Evolutionary conservation across 2,888 invertebrate genomes (phyloP).

Genomic region (Xestia rhomboidea): DNA sequence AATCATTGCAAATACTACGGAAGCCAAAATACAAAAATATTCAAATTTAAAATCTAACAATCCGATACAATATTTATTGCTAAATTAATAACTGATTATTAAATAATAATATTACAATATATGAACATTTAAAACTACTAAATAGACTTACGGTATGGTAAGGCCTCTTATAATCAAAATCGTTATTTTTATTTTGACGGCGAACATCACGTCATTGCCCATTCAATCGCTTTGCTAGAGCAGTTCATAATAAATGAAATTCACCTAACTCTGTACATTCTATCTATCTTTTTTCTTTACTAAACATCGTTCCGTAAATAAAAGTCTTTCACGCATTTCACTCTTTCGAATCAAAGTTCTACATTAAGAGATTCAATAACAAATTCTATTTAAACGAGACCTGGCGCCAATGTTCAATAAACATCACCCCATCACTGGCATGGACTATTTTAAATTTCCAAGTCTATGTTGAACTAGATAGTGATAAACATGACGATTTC

Average conservation of each 20-base stretch:
- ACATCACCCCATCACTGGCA: neutral
- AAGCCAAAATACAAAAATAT: constrained; percentile 77
- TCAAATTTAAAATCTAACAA: constrained; percentile 72
- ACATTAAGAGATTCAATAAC: constrained; percentile 60
- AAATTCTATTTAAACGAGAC: constrained; percentile 44
- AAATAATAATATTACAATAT: constrained; percentile 81
- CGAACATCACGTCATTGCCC: constrained; percentile 26
- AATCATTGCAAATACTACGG: constrained; percentile 69
- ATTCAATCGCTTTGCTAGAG: constrained; percentile 27
- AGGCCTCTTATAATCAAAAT: constrained; percentile 73
- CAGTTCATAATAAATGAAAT: constrained; percentile 35
- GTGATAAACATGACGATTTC: constrained; percentile 19
- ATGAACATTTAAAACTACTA: constrained; percentile 72
- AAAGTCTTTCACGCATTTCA: constrained; percentile 44
- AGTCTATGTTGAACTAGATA: constrained; percentile 47
- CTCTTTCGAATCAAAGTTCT: constrained; percentile 35
- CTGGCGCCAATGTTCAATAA: constrained; percentile 45
- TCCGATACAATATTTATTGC: constrained; percentile 73
- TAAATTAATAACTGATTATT: constrained; percentile 78
- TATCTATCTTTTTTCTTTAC: constrained; percentile 27
- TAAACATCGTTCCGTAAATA: constrained; percentile 31
- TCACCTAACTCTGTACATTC: constrained; percentile 59
- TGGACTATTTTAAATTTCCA: neutral
- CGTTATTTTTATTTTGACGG: constrained; percentile 38
- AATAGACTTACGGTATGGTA: constrained; percentile 81